Conservation (phyloP, 2,888 invertebrate species). For the Drosophila diplacantha region DNA sequence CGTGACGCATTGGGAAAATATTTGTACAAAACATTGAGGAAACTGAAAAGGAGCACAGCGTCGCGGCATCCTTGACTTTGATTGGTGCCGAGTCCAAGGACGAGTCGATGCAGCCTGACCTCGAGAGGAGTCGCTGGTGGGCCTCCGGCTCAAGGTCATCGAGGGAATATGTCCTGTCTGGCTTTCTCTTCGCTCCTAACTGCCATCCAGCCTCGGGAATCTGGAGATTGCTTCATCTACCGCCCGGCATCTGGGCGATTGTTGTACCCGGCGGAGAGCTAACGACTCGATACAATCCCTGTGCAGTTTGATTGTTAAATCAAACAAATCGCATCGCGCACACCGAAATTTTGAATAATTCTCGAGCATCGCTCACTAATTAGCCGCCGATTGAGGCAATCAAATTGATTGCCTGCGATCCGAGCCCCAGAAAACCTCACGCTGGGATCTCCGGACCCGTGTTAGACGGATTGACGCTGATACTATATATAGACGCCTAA, state of each 20-base stretch:
- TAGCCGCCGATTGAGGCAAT: slow-evolving; percentile 71
- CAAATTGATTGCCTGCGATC: slow-evolving; percentile 67
- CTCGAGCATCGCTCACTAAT: slow-evolving; percentile 62
- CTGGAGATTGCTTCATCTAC: slow-evolving; percentile 56
- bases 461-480: slow-evolving; percentile 62
- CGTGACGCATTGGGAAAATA: slow-evolving; percentile 65
- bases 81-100: slow-evolving; percentile 55
- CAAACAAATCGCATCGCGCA: slow-evolving; percentile 51
- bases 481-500: slow-evolving; percentile 34
- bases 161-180: slow-evolving; percentile 54
- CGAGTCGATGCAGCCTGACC: slow-evolving; percentile 41
- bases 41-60: slow-evolving; percentile 53
- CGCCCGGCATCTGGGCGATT: slow-evolving; percentile 33
- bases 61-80: slow-evolving; percentile 57
- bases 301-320: slow-evolving; percentile 58
- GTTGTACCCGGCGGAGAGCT: slow-evolving; percentile 22
- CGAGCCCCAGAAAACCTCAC: slow-evolving; percentile 40
- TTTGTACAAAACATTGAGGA: slow-evolving; percentile 62
- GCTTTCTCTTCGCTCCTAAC: slow-evolving; percentile 36
- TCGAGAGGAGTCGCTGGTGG: slow-evolving; percentile 40
- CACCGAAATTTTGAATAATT: slow-evolving; percentile 54
- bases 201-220: slow-evolving; percentile 29
- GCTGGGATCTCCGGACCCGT: slow-evolving; percentile 49
- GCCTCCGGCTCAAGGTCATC: slow-evolving; percentile 55
- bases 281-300: slow-evolving; percentile 29